Base-by-base conservation (phyloP, 2,113 vertebrate species). In the Cyprinodon brontotheroides region DNA sequence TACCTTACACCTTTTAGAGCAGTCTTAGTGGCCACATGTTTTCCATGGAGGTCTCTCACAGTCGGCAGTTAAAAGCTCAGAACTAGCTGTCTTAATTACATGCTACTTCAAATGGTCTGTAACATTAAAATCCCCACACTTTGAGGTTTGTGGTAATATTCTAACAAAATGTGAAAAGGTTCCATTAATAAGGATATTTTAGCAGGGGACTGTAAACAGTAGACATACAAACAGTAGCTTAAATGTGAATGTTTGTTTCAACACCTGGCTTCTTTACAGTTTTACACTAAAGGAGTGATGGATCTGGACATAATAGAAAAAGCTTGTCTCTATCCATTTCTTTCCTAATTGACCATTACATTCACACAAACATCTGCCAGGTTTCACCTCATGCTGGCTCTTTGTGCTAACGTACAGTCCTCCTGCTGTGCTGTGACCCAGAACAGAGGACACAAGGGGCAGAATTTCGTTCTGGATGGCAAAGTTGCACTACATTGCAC, bases 281-380 rank as follows among this genome's bases (percentile, higher is more conserved):
- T 50, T 39, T 60, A 70, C 53, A 75, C 74, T 82, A 89, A 87
- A 72, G 75, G 64, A 82, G 64, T 67, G 36, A 70, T 86, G 74
- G 79, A 88, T 87, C 68, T 79, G 79, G 72, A 79, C 83, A 85
- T 84, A 85, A 85, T 73, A 40, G 81, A 77, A 75, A 78, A 81
- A 53, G 53, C 61, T 64, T 80, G 66, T 53, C 71, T 53, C 76
- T 72, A 47, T 67, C 20, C 17, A 72, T 85, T 60, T 68, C 29
- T 69, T 45, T 74, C 57, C 68, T 67, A 73, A 22, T 67, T 77
- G 75, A 84, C 75, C 79, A 79, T 81, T 40, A 77, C 62, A 40
- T 40, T 14, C 61, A 43, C 14, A 50, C 66, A 77, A 14, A 43
- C 67, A 70, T 76, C 75, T 75, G 74, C 65, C 66, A 45, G 65